phyloP scores from a whole-genome alignment of 2,888 invertebrate species.

The Trissolcus brochymenae region DNA sequence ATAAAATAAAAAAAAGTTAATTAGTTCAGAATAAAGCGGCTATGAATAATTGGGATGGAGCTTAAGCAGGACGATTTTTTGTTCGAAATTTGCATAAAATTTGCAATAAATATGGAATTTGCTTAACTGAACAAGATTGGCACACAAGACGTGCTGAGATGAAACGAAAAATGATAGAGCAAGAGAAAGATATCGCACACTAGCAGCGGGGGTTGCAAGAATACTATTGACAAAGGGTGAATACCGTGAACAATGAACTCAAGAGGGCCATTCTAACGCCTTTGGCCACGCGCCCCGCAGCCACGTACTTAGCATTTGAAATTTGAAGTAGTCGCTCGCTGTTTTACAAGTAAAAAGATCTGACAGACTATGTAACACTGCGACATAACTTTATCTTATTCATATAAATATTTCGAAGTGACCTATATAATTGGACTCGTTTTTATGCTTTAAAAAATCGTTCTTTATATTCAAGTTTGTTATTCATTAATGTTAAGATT shows the following conservation, averaged over 20 bases:
- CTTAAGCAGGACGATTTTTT: no score
- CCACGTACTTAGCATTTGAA: slow-evolving; percentile 72
- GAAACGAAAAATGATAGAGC: slow-evolving; percentile 56
- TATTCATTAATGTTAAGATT: no score
- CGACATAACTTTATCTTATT: slow-evolving; percentile 58
- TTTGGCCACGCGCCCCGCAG: slow-evolving; percentile 73
- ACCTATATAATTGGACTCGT: no score
- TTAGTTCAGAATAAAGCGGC: no score
- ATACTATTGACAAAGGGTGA: slow-evolving; percentile 61
- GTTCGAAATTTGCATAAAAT: no score
- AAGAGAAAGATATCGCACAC: slow-evolving; percentile 52
- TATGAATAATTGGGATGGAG: no score
- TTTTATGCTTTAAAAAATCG: no score
- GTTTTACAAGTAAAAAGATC: slow-evolving; percentile 56
- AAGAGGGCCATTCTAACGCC: slow-evolving; percentile 74
- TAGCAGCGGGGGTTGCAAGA: slow-evolving; percentile 60
- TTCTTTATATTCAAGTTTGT: no score
- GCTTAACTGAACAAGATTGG: slow-evolving; percentile 69
- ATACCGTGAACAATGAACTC: slow-evolving; percentile 73
- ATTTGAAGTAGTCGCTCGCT: slow-evolving; percentile 71
- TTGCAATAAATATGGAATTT: slow-evolving; percentile 73
- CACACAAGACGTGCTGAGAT: slow-evolving; percentile 66
- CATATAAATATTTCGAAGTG: no score
- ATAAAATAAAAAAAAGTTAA: no score
- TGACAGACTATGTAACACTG: slow-evolving; percentile 58